Evolutionary conservation across 2,888 invertebrate genomes (phyloP).

Genomic region (Agrotis clavis): DNA sequence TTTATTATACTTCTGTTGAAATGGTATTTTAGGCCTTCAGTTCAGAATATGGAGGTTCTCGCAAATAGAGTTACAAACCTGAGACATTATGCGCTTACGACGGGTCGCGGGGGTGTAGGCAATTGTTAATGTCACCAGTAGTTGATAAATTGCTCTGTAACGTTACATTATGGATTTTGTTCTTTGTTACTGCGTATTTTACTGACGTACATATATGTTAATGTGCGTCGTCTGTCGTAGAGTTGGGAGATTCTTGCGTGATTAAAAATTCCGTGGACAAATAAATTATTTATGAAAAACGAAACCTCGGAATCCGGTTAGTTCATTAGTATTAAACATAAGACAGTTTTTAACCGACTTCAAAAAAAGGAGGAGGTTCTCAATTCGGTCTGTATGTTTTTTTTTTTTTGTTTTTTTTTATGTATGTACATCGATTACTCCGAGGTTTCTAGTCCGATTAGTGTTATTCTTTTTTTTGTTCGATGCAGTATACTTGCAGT

Average conservation of each 20-base stretch:
- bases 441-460: too few species aligned
- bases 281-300: neutral
- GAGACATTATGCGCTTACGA: constrained; percentile 50
- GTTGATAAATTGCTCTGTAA: constrained; percentile 53
- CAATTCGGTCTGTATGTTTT: too few species aligned
- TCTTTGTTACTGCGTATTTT: constrained; percentile 25
- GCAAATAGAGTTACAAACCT: constrained; percentile 57
- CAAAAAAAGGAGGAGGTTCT: too few species aligned
- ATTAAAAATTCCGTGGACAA: neutral
- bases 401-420: too few species aligned
- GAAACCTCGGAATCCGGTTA: too few species aligned
- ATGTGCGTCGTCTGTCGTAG: neutral
- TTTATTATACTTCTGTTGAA: too few species aligned
- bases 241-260: neutral
- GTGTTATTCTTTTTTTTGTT: too few species aligned
- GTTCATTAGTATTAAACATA: too few species aligned
- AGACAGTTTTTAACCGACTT: too few species aligned
- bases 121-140: constrained; percentile 61
- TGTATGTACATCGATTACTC: too few species aligned
- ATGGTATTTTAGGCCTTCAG: constrained; percentile 15
- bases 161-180: constrained; percentile 53
- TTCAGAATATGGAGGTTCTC: constrained; percentile 22
- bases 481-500: too few species aligned
- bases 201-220: constrained; percentile 16
- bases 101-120: constrained; percentile 60